Conservation (phyloP, 1,140 invertebrate genomes). For the Musca vetustissima region DNA sequence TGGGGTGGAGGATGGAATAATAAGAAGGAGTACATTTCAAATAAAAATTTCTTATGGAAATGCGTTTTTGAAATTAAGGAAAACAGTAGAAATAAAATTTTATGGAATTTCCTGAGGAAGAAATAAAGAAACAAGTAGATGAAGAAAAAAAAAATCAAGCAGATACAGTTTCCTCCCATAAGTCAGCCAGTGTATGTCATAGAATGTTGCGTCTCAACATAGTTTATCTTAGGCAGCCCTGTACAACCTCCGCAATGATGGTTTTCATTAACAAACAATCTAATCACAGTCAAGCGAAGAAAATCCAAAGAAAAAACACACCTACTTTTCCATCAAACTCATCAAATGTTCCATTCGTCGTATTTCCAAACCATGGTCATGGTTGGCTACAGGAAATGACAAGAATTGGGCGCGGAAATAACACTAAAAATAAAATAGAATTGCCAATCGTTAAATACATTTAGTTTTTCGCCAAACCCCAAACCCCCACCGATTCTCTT, state of each 20-base stretch:
- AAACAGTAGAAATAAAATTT: slow-evolving; percentile 14
- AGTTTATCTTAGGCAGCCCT: background rate
- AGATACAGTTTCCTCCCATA: slow-evolving; percentile 1
- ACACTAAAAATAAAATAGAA: slow-evolving; percentile 28
- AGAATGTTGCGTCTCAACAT: background rate
- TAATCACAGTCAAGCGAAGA: background rate
- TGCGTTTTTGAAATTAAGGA: slow-evolving; percentile 3
- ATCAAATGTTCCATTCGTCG: slow-evolving; percentile 10
- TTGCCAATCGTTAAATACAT: slow-evolving; percentile 25
- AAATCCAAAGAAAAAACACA: background rate
- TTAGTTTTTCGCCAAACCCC: too few relatives aligned
- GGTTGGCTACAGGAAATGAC: slow-evolving; percentile 23
- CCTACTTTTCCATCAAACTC: background rate
- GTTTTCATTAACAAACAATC: slow-evolving; percentile 2
- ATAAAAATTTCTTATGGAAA: background rate
- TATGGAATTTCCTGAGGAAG: slow-evolving; percentile 11
- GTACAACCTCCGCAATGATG: background rate
- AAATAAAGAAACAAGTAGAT: background rate
- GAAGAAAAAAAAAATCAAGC: too few relatives aligned
- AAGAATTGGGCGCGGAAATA: slow-evolving; percentile 30
- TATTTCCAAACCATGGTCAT: slow-evolving; percentile 9
- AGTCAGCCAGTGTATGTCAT: background rate
- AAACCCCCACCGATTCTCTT: too few relatives aligned
- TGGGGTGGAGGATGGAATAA: too few relatives aligned
- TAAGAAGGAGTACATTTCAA: too few relatives aligned